Base-by-base conservation (phyloP, 1,140 invertebrate species). In the Drosophila eugracilis region DNA sequence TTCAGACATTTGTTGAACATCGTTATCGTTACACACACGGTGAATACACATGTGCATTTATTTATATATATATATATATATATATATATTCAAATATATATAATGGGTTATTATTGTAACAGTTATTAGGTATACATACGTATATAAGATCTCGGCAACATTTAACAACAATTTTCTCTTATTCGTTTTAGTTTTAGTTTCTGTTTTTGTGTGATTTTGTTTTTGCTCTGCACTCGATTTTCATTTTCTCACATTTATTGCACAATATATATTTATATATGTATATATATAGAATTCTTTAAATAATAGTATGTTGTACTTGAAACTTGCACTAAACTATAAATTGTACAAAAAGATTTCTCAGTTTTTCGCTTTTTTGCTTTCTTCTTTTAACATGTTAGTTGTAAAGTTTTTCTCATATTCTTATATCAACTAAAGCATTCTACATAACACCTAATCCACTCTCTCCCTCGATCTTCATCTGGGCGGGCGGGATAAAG, bases 321-420 rank as follows among this genome's bases (percentile, higher is more conserved):
- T 73, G 70, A 73, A 73, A 62, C 69, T 73, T 74, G 71, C 58
- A 74, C 70, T 73, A 73, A 75, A 52, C 65, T 60, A 66, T 62
- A 80, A 80, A 77, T 81, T 76, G 60, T 74, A 81, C 78, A 81
- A 80, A 80, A 80, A 76, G 77, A 73, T 72, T 73, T 60, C 48
- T 73, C 41, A 62, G 49, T 55, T 69, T 44, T 22, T 44, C 14
- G 24, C 37, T 24, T 42, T 9, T 69, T 44, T 22, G 22, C 14
- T 17, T 30, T 24, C 34, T 9, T 19, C 15, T 22, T 44, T 34
- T 26, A 49, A 44, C 19, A 50, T 45, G 30, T 50, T 71, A 42
- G 22, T 22, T 45, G 63, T 66, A 53, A 12, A 32, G 54, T 59
- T 72, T 72, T 32, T 66, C 24, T 50, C 9, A 34, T 67, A 21